Conservation (phyloP, 1,140 invertebrate genomes). For the Neodiprion virginianus region DNA sequence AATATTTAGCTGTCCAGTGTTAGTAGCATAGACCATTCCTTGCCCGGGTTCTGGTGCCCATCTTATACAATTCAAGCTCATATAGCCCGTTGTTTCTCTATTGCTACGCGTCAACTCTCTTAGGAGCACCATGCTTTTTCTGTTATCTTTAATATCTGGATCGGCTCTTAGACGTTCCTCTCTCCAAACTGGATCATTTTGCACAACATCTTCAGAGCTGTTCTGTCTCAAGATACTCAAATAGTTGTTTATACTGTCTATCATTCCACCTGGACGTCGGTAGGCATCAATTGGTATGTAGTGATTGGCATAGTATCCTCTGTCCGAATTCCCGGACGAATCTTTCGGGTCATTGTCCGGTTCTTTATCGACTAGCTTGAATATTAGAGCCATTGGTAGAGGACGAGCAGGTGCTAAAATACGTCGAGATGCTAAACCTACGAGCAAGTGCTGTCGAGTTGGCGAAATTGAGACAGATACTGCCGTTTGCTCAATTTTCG, state of each 20-base stretch:
- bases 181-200: conserved; percentile 31
- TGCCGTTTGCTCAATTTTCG: conserved; percentile 77
- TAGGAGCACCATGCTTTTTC: conserved; percentile 63
- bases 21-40: conserved; percentile 86
- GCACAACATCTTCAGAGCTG: conserved; percentile 16
- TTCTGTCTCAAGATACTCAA: conserved; percentile 13
- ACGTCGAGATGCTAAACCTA: conserved; percentile 76
- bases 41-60: conserved; percentile 84
- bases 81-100: conserved; percentile 65
- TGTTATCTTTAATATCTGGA: conserved; percentile 35
- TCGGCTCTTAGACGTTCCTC: conserved; percentile 30
- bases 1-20: conserved; percentile 80
- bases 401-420: conserved; percentile 58
- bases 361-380: conserved; percentile 57
- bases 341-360: conserved; percentile 30
- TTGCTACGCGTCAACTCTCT: conserved; percentile 70
- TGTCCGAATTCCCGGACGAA: conserved; percentile 27
- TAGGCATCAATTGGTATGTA: not conserved
- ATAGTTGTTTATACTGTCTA: conserved; percentile 19
- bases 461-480: conserved; percentile 86
- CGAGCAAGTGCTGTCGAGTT: conserved; percentile 76
- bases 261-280: conserved; percentile 16
- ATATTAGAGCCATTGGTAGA: conserved; percentile 73
- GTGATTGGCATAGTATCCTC: conserved; percentile 5
- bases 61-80: conserved; percentile 82